Base-by-base conservation (phyloP, 1,140 invertebrate species). In the Heliothis virescens region DNA sequence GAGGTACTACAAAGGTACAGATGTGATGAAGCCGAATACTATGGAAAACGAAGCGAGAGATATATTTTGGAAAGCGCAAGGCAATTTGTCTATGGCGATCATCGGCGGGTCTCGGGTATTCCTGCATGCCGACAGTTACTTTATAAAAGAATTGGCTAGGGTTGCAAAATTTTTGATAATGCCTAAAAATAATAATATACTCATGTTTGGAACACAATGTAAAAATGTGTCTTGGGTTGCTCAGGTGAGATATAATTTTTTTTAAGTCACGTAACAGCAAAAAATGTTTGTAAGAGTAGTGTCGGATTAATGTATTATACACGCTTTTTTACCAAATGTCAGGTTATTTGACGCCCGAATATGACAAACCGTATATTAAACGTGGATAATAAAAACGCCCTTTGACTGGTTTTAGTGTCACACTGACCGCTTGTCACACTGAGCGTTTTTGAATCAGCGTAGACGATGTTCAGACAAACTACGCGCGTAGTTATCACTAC, bases 61-160 rank as follows among this genome's bases (percentile, higher is more conserved):
- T 73, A 89, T 94, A 57, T 92, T 83, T 67, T 91, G 87, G 88
- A 92, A 91, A 81, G 87, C 89, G 3, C 90, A 94, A 3, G 91
- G 91, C 3, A 88, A 92, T 80, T 77, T 90, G 2, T 90, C 92
- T 47, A 85, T 89, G 34, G 89, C 86, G 41, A 82, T 92, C 10
- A 92, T 94, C 47, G 79, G 79, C 41, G 71, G 86, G 59, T 90
- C 88, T 26, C 72, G 63, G 34, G 85, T 87, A 4, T 92, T 92
- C 79, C 18, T 26, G 29, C 77, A 79, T 16, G 92, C 88, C 50
- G 88, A 94, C 76, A 86, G 79, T 26, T 67, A 81, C 0, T 77
- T 94, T 26, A 85, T 94, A 57, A 87, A 83, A 55, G 91, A 92
- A 65, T 71, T 94, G 7, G 90, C 90, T 21, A 86, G 86, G 50